Conservation (phyloP, 1,140 invertebrate genomes). For the Papilio polytes region DNA sequence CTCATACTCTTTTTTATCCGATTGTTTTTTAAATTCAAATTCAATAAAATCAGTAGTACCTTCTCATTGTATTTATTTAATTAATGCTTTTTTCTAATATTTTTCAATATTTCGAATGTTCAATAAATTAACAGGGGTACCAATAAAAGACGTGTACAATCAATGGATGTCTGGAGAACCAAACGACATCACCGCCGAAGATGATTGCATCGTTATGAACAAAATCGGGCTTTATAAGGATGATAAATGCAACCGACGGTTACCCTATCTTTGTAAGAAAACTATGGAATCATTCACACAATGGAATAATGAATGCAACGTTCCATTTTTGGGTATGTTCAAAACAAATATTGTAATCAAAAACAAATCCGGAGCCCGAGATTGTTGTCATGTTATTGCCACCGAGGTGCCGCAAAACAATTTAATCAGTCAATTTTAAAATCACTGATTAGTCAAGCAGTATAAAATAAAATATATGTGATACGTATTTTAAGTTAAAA, state of each 20-base stretch:
- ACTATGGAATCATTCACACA: slow-evolving; percentile 48
- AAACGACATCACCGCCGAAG: slow-evolving; percentile 56
- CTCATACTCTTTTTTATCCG: no score
- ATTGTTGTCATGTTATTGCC: no score
- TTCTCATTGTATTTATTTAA: no score
- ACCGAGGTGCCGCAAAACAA: no score
- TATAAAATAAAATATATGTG: no score
- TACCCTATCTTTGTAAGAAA: slow-evolving; percentile 73
- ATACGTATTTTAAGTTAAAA: no score
- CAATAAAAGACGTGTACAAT: slow-evolving; percentile 61
- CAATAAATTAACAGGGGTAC: slow-evolving; percentile 49
- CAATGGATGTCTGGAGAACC: slow-evolving; percentile 66
- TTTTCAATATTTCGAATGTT: background rate
- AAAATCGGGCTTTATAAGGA: slow-evolving; percentile 60
- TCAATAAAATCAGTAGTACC: no score
- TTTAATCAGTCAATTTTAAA: no score
- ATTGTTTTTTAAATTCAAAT: no score
- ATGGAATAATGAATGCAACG: slow-evolving; percentile 66
- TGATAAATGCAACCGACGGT: slow-evolving; percentile 52
- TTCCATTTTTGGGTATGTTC: slow-evolving; percentile 59
- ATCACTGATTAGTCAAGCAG: no score
- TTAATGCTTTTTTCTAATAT: no score
- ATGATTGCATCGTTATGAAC: slow-evolving; percentile 63
- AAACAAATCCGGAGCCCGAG: no score
- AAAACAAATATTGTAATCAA: background rate